Percentiles rank a stretch among this genome's conserved stretches.
Evolutionary conservation across 2,797 vertebrate species (phyloP).

Genomic region (Myotis myotis): DNA sequence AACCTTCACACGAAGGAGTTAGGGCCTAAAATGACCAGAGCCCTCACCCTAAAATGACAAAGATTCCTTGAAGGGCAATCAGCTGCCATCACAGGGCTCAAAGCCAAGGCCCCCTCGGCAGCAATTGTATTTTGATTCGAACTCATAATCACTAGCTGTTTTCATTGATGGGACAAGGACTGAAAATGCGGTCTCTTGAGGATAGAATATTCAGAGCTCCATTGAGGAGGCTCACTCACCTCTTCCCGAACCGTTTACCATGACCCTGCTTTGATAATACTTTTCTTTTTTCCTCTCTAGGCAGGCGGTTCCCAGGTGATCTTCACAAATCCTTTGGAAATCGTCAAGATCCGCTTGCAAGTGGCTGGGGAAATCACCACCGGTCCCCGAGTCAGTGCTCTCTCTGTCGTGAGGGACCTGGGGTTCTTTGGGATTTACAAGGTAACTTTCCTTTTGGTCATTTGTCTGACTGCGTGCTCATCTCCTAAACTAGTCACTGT

Average conservation of each 20-base stretch:
- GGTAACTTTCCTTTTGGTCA: slow-evolving; percentile 79
- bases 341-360: slow-evolving; percentile 93
- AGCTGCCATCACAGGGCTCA: neutral
- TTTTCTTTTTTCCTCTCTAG: slow-evolving; percentile 80
- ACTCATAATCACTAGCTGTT: neutral
- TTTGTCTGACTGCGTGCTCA: neutral
- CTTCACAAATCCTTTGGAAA: slow-evolving; percentile 95
- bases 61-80: neutral
- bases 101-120: neutral
- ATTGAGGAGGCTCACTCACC: neutral
- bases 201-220: neutral
- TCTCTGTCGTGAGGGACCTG: slow-evolving; percentile 89
- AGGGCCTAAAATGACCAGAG: neutral
- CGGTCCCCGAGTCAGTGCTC: slow-evolving; percentile 91
- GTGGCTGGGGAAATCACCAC: slow-evolving; percentile 94
- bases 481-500: neutral
- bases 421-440: slow-evolving; percentile 93
- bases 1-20: neutral
- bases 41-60: neutral
- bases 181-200: neutral
- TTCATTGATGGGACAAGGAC: neutral
- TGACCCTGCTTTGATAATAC: neutral
- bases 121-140: neutral
- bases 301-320: slow-evolving; percentile 93
- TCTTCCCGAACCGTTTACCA: neutral